Evolutionary conservation across 2,797 vertebrate genomes (phyloP), one percentile per base, ranked within the genome.

Genomic region (Periophthalmus magnuspinnatus): DNA sequence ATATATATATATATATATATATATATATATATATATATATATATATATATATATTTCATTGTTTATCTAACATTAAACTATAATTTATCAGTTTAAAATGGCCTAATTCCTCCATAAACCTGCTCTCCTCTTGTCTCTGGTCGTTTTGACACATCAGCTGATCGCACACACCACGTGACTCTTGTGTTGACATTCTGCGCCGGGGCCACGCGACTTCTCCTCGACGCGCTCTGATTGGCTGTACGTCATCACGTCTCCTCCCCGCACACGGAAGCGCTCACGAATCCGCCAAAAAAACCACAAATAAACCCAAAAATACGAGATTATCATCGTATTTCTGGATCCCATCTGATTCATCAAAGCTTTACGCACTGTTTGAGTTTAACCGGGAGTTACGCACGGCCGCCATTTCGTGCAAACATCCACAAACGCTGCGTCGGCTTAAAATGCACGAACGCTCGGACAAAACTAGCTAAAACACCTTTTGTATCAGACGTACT

Each of bases 101-200:
- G 13, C 17, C 21, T 2, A 28, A 16, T 50, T 16, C 14, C 22
- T 2, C 7, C 22, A 7, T 32, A 58, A 58, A 58, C 16, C 6
- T 2, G 6, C 6, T 34, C 14, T 65, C 5, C 28, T 19, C n/a
- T 19, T 14, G 11, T 28, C 24, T 57, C 13, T 14, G 4, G 11
- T 32, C 21, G 14, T 7, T 67, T 56, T 67, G 65, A 67, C 65
- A 67, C 13, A 36, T 2, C 34, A 33, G 67, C 68, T 24, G 64
- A 82, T 68, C 88, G 84, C 86, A 77, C 70, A 45, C 61, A 3
- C 52, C 90, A 90, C 86, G 88, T 92, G 89, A 28, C 80, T 54
- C 6, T 16, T 87, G 71, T 95, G 92, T 95, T 94, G 92, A 95
- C 93, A 88, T 92, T 87, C 82, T 75, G 65, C 32, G 1, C 32